Evolutionary conservation across 2,888 invertebrate genomes (phyloP), one percentile per base, ranked within the genome.

Genomic region (Parapristionchus giblindavisi): DNA sequence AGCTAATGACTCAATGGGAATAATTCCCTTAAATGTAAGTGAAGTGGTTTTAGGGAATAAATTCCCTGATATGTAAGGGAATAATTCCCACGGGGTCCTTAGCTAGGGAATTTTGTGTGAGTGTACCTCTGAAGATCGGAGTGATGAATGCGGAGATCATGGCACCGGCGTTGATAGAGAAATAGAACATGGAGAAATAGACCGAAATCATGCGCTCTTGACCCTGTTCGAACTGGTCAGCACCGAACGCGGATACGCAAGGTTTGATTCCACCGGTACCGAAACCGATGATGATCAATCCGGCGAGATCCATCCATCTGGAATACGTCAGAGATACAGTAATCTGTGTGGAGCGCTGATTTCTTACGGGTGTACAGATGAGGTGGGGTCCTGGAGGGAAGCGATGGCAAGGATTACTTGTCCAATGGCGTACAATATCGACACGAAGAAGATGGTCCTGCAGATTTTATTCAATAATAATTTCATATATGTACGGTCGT

Each of bases 131-230:
- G 29, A 97, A 89, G 71, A 95, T 91, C 0, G 97, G 97, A 0
- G 96, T 95, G 1, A 96, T 87, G 80, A 94, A 92, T 0, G 94
- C 95, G 0, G 96, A 95, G 75, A 96, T 91, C 78, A 95, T 91
- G 81, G 95, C 94, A 21, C 96, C 96, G 52, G 90, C 87, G 89
- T 96, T 97, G 87, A 97, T 96, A 66, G 95, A 91, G 87, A 96
- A 94, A 90, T 97, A 97, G 89, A 96, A 97, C 3, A 96, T 90
- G 0, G 96, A 96, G 90, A 97, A 97, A 90, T 94, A 97, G 77
- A 92, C 92, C n/a, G 93, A 92, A 76, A 96, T 89, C 87, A 94
- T 92, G 83, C 90, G 90, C 83, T 92, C 92, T 89, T 80, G 89
- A 40, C 88, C 88, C 32, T 84, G 78, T 24, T 84, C 80, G 78